Evolutionary conservation across 2,113 vertebrate genomes (phyloP).

Genomic region (Cryptomyrus ogoouensis): DNA sequence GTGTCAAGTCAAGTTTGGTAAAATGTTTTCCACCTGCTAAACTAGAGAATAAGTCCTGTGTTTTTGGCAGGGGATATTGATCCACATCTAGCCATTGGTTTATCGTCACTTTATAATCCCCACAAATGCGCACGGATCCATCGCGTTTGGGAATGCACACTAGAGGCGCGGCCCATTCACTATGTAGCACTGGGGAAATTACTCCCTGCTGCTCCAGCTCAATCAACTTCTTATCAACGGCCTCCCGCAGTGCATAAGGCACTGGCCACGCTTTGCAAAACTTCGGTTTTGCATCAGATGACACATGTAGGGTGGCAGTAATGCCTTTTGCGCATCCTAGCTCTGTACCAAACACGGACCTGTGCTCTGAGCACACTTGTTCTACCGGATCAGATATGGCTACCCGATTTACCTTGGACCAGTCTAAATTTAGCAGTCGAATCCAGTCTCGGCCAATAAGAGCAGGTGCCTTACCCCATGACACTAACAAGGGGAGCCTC

Average conservation of each 20-base stretch:
- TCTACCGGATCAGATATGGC: neutral
- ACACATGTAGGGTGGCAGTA: neutral
- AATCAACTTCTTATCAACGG: neutral
- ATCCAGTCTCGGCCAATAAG: neutral
- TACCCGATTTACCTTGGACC: neutral
- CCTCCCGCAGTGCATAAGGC: neutral
- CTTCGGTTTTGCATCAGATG: neutral
- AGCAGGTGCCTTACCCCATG: neutral
- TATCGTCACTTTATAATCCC: neutral
- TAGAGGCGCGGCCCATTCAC: neutral
- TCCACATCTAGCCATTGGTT: conserved; percentile 6
- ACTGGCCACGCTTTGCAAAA: neutral
- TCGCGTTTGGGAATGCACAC: neutral
- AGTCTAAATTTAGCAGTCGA: neutral
- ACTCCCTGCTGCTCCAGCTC: neutral
- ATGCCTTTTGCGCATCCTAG: neutral
- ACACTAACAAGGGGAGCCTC: too few relatives aligned
- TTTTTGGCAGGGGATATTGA: conserved; percentile 2
- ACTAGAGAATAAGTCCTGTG: conserved; percentile 8
- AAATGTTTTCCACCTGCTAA: conserved; percentile 7
- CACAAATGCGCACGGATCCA: neutral
- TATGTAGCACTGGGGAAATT: neutral
- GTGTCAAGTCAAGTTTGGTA: neutral
- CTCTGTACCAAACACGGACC: neutral
- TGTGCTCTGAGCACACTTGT: neutral